Evolutionary conservation across 1,140 invertebrate genomes (phyloP).

Genomic region (Ceratina japonica): DNA sequence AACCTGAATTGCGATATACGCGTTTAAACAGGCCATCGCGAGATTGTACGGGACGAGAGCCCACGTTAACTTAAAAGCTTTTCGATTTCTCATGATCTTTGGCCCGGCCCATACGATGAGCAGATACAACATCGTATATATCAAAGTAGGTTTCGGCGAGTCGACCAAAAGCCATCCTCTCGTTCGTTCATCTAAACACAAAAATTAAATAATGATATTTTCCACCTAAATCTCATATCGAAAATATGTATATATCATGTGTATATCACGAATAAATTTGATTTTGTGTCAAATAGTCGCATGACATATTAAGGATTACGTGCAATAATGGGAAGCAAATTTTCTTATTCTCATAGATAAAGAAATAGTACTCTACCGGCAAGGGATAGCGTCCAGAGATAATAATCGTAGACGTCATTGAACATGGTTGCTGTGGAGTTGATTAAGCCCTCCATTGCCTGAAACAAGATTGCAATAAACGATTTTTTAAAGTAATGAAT

Average conservation of each 20-base stretch:
- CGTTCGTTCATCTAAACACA: conserved; percentile 86
- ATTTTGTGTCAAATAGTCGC: too few species aligned
- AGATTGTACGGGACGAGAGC: conserved; percentile 93
- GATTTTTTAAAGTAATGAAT: neutral
- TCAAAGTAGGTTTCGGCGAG: conserved; percentile 88
- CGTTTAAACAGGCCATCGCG: conserved; percentile 90
- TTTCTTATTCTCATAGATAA: neutral
- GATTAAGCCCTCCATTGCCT: conserved; percentile 80
- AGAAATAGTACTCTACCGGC: conserved; percentile 80
- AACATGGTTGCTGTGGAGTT: conserved; percentile 83
- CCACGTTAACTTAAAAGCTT: conserved; percentile 88
- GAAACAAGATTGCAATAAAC: conserved; percentile 39
- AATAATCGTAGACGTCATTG: conserved; percentile 84
- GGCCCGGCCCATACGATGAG: conserved; percentile 90
- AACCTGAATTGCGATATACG: conserved; percentile 90
- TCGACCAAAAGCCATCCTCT: conserved; percentile 93
- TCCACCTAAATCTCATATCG: neutral
- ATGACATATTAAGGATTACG: too few species aligned
- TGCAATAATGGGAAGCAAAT: too few species aligned
- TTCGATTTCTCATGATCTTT: conserved; percentile 89
- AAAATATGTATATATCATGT: too few species aligned
- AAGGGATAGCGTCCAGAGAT: conserved; percentile 85
- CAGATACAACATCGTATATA: conserved; percentile 88
- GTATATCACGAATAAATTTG: too few species aligned
- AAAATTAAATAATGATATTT: neutral